These are phyloP conservation scores for Rotaria socialis DNA, from an alignment of 2,888 invertebrate genomes.

Conservation along the genomic window DNA sequence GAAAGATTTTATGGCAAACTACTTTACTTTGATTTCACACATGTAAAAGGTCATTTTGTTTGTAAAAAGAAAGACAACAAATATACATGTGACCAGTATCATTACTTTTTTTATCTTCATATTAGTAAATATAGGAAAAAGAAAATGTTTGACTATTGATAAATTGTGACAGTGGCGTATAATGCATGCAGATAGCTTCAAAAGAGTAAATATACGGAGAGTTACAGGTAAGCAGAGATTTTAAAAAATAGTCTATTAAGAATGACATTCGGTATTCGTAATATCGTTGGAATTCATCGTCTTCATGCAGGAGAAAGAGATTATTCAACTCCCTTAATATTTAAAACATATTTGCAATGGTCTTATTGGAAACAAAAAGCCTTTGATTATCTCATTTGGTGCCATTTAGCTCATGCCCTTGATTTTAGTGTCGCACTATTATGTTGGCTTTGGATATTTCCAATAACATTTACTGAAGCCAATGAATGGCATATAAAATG, in stretches of 20 bases:
- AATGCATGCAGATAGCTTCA: no score
- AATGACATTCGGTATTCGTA: background rate
- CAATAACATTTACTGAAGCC: background rate
- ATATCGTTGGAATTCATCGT: background rate
- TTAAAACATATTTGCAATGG: background rate
- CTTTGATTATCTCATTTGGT: background rate
- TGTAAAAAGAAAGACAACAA: no score
- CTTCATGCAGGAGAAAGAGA: background rate
- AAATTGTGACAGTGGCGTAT: background rate
- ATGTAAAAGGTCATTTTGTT: no score
- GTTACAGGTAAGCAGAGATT: no score
- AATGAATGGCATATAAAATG: background rate
- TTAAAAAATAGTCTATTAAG: background rate
- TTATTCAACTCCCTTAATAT: background rate
- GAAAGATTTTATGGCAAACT: no score
- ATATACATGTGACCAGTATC: no score
- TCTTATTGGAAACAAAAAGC: background rate
- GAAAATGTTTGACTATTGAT: background rate
- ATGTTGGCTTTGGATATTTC: constrained; percentile 5
- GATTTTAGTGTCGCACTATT: background rate
- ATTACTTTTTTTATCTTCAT: background rate
- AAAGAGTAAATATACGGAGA: no score
- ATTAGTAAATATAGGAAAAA: background rate
- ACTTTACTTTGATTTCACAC: no score
- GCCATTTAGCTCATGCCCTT: background rate